Conservation (phyloP, 2,888 invertebrate genomes). For the Stenoptilia bipunctidactyla region DNA sequence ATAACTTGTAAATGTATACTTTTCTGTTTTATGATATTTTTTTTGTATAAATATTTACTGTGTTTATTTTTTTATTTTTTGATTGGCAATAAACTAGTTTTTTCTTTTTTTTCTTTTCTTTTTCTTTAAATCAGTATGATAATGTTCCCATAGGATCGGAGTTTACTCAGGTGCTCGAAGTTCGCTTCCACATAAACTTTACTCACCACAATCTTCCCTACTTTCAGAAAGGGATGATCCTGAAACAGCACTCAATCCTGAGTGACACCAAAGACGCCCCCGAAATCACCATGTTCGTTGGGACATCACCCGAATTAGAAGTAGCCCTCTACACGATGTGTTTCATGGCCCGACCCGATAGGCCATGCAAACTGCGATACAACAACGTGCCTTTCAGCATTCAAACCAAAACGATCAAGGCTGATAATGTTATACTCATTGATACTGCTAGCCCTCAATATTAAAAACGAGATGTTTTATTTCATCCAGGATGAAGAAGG, state of each 20-base stretch:
- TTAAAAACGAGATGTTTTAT: too few species aligned
- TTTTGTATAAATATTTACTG: too few species aligned
- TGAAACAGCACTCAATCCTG: constrained; percentile 81
- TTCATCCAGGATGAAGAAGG: too few species aligned
- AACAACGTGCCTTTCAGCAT: constrained; percentile 54
- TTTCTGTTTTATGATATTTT: too few species aligned
- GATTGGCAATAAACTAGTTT: too few species aligned
- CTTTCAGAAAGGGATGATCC: constrained; percentile 81
- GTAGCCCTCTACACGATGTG: constrained; percentile 91
- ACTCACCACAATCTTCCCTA: constrained; percentile 5
- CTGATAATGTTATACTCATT: constrained; percentile 47
- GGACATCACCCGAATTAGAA: constrained; percentile 92
- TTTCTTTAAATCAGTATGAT: too few species aligned
- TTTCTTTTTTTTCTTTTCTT: too few species aligned
- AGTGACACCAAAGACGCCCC: constrained; percentile 81
- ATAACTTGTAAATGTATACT: too few species aligned
- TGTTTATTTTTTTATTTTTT: too few species aligned
- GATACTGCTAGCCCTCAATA: constrained; percentile 51
- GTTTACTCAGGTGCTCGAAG: too few species aligned
- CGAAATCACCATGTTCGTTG: constrained; percentile 84
- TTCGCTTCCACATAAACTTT: too few species aligned
- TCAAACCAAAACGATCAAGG: constrained; percentile 46
- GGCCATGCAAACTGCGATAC: constrained; percentile 76
- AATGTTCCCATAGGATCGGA: too few species aligned
- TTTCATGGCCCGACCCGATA: constrained; percentile 83